Conservation (phyloP, 1,140 invertebrate genomes). For the Lanistes nyassanus region DNA sequence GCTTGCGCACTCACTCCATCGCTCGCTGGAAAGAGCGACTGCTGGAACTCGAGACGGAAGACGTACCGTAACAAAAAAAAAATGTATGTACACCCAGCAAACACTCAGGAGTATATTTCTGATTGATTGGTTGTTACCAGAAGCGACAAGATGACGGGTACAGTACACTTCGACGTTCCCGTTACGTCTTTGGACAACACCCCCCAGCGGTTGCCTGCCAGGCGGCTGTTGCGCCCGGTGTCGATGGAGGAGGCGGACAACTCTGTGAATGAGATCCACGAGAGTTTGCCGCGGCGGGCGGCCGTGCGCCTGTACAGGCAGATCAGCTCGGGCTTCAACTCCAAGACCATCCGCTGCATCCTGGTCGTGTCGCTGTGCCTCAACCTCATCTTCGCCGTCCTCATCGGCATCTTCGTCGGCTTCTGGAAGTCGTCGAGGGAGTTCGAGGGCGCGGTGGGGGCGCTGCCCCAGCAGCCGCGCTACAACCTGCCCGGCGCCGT, state of each 20-base stretch:
- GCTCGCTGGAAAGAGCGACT: no score
- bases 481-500: background rate
- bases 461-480: no score
- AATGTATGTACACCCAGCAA: no score
- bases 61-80: no score
- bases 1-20: no score
- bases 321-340: constrained; percentile 24
- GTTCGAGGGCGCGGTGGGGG: background rate
- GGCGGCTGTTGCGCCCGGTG: background rate
- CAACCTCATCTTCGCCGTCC: constrained; percentile 5
- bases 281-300: constrained; percentile 1
- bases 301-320: constrained; percentile 20
- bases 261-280: constrained; percentile 24
- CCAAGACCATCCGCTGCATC: constrained; percentile 22
- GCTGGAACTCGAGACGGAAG: no score
- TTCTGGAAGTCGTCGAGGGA: constrained; percentile 24
- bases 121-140: no score
- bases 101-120: no score
- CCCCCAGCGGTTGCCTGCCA: background rate
- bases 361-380: constrained; percentile 17
- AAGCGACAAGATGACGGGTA: constrained; percentile 10
- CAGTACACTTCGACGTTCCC: constrained; percentile 18
- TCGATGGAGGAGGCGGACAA: constrained; percentile 24
- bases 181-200: background rate
- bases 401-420: constrained; percentile 18